Conservation (phyloP, 2,888 invertebrate species). For the Apoderus coryli region DNA sequence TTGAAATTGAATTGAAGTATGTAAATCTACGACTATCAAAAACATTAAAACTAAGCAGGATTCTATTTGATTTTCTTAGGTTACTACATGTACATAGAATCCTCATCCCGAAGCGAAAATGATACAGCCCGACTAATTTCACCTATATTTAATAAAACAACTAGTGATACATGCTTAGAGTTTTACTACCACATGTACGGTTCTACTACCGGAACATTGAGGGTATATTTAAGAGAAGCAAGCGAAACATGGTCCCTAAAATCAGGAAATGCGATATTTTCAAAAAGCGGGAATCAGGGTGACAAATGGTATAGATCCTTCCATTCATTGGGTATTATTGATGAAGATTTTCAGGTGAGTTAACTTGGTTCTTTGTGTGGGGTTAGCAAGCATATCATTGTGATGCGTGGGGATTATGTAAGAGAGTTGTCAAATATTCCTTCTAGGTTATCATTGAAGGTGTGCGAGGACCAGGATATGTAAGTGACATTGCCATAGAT, state of each 20-base stretch:
- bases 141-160: conserved; percentile 42
- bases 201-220: conserved; percentile 38
- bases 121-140: conserved; percentile 60
- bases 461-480: conserved; percentile 46
- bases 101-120: conserved; percentile 44
- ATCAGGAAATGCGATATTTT: conserved; percentile 41
- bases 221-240: conserved; percentile 36
- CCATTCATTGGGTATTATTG: conserved; percentile 32
- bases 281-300: conserved; percentile 51
- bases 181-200: conserved; percentile 77
- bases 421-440: too few species aligned
- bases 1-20: too few species aligned
- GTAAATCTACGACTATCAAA: too few species aligned
- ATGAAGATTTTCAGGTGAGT: conserved; percentile 42
- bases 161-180: conserved; percentile 37
- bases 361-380: background rate
- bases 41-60: background rate
- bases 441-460: conserved; percentile 65
- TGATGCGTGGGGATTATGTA: too few species aligned
- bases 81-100: conserved; percentile 73
- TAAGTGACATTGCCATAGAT: conserved; percentile 70
- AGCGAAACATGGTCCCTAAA: conserved; percentile 31
- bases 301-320: conserved; percentile 48
- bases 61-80: conserved; percentile 34
- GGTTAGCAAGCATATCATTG: background rate